These are phyloP conservation scores for Hirtodrosophila histrioides DNA, from an alignment of 2,888 invertebrate genomes.

Conservation along the genomic window DNA sequence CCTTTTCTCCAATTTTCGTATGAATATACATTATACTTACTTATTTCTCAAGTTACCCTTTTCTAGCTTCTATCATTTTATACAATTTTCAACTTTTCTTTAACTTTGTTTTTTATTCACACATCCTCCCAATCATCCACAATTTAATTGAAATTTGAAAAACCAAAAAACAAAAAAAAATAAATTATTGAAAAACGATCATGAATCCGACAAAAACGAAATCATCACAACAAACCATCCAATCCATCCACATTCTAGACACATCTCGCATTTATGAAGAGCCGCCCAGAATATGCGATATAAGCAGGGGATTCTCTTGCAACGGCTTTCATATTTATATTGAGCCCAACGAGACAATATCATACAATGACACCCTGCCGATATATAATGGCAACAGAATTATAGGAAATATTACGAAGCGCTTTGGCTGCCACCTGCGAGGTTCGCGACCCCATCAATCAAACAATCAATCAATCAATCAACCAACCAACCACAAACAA, in stretches of 20 bases:
- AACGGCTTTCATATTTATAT: conserved; percentile 77
- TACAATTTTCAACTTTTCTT: conserved; percentile 53
- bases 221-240: conserved; percentile 66
- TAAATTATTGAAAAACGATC: conserved; percentile 12
- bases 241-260: conserved; percentile 73
- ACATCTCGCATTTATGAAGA: conserved; percentile 75
- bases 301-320: conserved; percentile 79
- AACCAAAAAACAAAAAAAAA: conserved; percentile 6
- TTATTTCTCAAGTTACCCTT: conserved; percentile 21
- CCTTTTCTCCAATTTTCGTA: not conserved
- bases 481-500: conserved; percentile 27
- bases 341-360: conserved; percentile 79
- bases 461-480: conserved; percentile 38
- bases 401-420: conserved; percentile 81
- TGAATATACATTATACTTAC: conserved; percentile 1
- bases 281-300: conserved; percentile 74
- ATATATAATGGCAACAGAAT: conserved; percentile 75
- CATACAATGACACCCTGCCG: conserved; percentile 78
- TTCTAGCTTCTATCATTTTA: conserved; percentile 27
- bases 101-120: conserved; percentile 63
- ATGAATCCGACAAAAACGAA: conserved; percentile 31
- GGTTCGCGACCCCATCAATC: conserved; percentile 74
- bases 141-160: conserved; percentile 17
- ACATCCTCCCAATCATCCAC: conserved; percentile 10
- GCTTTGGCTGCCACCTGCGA: conserved; percentile 74